Evolutionary conservation across 2,797 vertebrate genomes (phyloP).

Genomic region (Bovichtus variegatus): DNA sequence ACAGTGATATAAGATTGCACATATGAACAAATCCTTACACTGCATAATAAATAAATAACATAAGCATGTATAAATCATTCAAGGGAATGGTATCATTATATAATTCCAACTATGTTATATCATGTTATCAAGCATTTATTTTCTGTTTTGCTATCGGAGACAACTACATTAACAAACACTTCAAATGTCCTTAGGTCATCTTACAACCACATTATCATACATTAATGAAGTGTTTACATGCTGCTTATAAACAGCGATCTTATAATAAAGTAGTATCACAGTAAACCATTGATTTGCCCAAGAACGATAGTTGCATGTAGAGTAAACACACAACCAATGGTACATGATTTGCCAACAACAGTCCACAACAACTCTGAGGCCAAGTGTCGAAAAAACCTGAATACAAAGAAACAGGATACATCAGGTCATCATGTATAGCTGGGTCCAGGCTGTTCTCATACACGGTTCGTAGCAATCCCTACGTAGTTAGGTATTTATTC

Average conservation of each 20-base stretch:
- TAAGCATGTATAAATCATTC: neutral
- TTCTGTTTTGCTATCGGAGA: too few relatives aligned
- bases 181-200: neutral
- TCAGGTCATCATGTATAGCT: too few relatives aligned
- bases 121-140: neutral
- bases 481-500: too few relatives aligned
- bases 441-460: too few relatives aligned
- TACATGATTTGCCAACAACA: neutral
- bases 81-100: neutral
- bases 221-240: neutral
- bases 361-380: neutral
- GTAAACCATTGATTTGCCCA: neutral
- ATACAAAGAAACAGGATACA: neutral
- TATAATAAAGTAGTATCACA: neutral
- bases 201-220: neutral
- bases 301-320: too few relatives aligned
- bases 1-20: neutral
- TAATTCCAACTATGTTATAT: neutral
- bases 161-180: neutral
- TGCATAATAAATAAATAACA: too few relatives aligned
- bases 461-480: too few relatives aligned
- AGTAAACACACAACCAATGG: neutral
- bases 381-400: neutral
- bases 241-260: neutral
- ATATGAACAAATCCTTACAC: neutral